Percentiles rank a stretch among this genome's conserved stretches.
phyloP scores from a whole-genome alignment of 35 echinoderm and acorn worm species.

The Lytechinus pictus region DNA sequence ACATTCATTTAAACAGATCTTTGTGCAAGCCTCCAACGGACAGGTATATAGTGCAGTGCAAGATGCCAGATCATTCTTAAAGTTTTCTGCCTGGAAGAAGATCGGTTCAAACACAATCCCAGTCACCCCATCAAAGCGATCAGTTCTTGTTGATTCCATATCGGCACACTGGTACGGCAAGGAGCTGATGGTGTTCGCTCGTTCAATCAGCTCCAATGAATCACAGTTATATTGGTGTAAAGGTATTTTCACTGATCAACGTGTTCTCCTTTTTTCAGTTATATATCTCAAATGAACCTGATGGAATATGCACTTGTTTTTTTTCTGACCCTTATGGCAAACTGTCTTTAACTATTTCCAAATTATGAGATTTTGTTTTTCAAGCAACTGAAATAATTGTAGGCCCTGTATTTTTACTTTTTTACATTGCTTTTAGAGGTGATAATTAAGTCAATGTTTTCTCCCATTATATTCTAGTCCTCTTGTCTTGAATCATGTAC shows the following conservation, averaged over 20 bases:
- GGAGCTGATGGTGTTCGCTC: slow-evolving; percentile 66
- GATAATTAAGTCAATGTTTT: too few species aligned
- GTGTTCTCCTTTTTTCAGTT: too few species aligned
- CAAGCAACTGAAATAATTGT: too few species aligned
- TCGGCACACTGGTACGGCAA: slow-evolving; percentile 26
- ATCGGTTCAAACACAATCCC: slow-evolving; percentile 25
- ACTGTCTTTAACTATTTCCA: too few species aligned
- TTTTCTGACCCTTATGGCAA: too few species aligned
- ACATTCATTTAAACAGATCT: slow-evolving; percentile 18
- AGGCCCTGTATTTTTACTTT: too few species aligned
- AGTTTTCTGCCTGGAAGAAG: slow-evolving; percentile 60
- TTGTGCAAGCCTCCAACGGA: slow-evolving; percentile 64
- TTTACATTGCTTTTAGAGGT: too few species aligned
- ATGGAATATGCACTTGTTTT: too few species aligned
- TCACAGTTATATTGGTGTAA: slow-evolving; percentile 71
- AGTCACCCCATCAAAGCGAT: background rate
- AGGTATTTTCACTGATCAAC: slow-evolving; percentile 19
- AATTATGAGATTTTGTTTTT: too few species aligned
- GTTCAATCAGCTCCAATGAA: slow-evolving; percentile 51
- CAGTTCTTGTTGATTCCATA: slow-evolving; percentile 46
- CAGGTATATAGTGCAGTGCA: slow-evolving; percentile 69
- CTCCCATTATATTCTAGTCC: too few species aligned
- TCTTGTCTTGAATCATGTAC: too few species aligned
- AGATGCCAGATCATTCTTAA: background rate
- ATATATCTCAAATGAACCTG: too few species aligned